phyloP scores from a whole-genome alignment of 1,140 invertebrate genomes.

The Cheumatopsyche charites region DNA sequence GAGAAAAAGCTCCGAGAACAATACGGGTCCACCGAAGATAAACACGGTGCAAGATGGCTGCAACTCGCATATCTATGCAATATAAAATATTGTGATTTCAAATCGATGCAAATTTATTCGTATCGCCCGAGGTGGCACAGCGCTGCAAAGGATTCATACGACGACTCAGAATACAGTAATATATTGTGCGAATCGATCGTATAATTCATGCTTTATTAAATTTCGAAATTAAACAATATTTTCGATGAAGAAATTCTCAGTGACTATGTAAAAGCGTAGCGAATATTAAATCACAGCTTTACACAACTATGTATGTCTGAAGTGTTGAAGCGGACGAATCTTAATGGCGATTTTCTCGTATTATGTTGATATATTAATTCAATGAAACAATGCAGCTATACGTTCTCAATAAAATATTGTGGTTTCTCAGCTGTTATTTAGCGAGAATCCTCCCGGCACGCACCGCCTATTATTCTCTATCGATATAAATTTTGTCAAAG shows the following conservation, averaged over 20 bases:
- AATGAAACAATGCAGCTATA: constrained; percentile 11
- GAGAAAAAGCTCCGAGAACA: constrained; percentile 30
- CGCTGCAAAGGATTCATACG: constrained; percentile 7
- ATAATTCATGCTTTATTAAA: no score
- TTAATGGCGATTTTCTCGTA: background rate
- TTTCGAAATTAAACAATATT: no score
- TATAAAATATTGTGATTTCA: constrained; percentile 47
- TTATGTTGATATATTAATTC: constrained; percentile 6
- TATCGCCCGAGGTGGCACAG: constrained; percentile 43
- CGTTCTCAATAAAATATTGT: constrained; percentile 21
- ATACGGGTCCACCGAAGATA: constrained; percentile 36
- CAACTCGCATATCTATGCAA: constrained; percentile 40
- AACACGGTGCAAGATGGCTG: constrained; percentile 33
- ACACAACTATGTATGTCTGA: no score
- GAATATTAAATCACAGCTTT: no score
- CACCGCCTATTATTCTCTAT: constrained; percentile 39
- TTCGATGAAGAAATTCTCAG: no score
- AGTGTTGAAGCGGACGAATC: no score
- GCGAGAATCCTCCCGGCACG: constrained; percentile 25
- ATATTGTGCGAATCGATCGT: no score
- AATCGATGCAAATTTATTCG: constrained; percentile 49
- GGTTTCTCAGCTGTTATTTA: constrained; percentile 9
- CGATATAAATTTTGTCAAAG: constrained; percentile 46
- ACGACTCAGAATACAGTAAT: background rate
- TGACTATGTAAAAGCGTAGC: no score